Conservation (phyloP, 2,797 vertebrate species). For the Argentina silus region DNA sequence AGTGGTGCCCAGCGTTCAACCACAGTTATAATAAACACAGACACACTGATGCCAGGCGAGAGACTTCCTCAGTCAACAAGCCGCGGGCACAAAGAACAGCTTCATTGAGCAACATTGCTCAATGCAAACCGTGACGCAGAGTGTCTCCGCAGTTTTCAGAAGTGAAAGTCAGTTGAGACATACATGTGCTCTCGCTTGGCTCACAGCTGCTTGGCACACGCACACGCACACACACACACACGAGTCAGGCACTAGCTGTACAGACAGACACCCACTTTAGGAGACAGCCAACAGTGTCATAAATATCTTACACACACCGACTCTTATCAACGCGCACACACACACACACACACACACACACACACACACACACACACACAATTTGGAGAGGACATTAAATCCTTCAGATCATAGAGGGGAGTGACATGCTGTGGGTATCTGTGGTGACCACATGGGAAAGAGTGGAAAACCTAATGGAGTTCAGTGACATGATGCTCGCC, state of each 20-base stretch:
- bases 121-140: conserved; percentile 31
- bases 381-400: neutral
- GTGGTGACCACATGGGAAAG: neutral
- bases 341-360: neutral
- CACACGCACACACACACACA: conserved; percentile 12
- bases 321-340: conserved; percentile 19
- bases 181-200: conserved; percentile 37
- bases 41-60: too few species aligned
- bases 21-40: too few species aligned
- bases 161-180: conserved; percentile 9
- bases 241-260: conserved; percentile 43
- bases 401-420: too few species aligned
- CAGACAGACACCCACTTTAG: conserved; percentile 58
- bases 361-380: neutral
- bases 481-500: too few species aligned
- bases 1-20: too few species aligned
- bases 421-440: neutral
- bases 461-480: too few species aligned
- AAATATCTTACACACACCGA: conserved; percentile 31
- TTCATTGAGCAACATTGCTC: neutral
- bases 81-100: neutral
- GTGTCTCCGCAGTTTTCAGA: conserved; percentile 31
- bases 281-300: conserved; percentile 35
- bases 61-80: neutral
- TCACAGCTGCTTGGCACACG: conserved; percentile 15